These are phyloP conservation scores for Chelonoidis abingdonii DNA, from an alignment of 2,113 vertebrate species.

Conservation along the genomic window DNA sequence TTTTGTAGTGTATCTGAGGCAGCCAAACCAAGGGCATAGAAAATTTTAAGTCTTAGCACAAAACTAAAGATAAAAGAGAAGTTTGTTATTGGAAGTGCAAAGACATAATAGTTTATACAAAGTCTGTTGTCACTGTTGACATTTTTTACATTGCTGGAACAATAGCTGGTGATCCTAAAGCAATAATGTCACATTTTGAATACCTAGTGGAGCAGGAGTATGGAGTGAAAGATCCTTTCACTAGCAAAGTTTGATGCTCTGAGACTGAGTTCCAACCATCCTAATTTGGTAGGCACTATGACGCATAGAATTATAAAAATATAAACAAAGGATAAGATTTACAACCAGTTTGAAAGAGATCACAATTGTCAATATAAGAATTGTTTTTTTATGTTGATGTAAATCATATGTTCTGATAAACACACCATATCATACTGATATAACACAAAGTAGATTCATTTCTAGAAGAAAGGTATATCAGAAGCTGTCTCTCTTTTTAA, in stretches of 20 bases:
- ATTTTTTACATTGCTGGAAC: background rate
- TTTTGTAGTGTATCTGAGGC: background rate
- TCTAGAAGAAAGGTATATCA: conserved; percentile 6
- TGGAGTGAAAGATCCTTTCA: background rate
- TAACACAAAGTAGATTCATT: conserved; percentile 2
- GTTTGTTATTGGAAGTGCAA: background rate
- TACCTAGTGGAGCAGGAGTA: background rate
- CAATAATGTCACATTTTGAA: fast-evolving
- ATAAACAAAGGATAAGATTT: background rate
- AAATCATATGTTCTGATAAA: conserved; percentile 19
- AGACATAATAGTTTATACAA: background rate
- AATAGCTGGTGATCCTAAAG: background rate
- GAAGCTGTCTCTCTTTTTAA: background rate
- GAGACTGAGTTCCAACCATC: background rate
- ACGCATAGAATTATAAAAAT: background rate
- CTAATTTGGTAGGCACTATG: background rate
- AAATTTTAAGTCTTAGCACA: background rate
- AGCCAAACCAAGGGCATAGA: background rate
- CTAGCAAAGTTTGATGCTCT: fast-evolving
- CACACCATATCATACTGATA: background rate
- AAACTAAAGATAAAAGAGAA: background rate
- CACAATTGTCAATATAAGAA: background rate
- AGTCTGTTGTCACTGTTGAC: background rate
- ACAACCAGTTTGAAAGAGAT: background rate
- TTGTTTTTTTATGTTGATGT: background rate